Percentiles rank a stretch among this genome's conserved stretches.
These are phyloP conservation scores for Melinaea marsaeus DNA, from an alignment of 2,888 invertebrate species.

Conservation along the genomic window DNA sequence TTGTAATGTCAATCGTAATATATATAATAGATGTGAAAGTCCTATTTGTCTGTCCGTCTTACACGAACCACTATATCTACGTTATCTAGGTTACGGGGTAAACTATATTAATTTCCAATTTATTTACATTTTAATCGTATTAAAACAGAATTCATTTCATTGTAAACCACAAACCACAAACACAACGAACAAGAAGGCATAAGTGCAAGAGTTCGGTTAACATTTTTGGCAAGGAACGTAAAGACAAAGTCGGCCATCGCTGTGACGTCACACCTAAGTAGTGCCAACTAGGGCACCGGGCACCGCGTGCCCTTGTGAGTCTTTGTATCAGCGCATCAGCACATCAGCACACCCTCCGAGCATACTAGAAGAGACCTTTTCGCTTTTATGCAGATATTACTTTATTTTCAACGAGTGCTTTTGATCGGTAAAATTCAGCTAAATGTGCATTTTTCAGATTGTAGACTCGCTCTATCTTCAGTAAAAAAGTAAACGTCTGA, in stretches of 20 bases:
- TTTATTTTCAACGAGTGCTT: background rate
- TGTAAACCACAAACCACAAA: too few species aligned
- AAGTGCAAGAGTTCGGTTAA: background rate
- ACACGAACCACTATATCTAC: too few species aligned
- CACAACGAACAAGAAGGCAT: background rate
- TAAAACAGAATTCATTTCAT: too few species aligned
- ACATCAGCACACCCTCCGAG: slow-evolving; percentile 2
- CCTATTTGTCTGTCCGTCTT: too few species aligned
- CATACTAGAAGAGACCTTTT: background rate
- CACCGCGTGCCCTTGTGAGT: slow-evolving; percentile 23
- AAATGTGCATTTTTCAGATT: too few species aligned
- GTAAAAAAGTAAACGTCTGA: too few species aligned
- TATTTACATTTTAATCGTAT: too few species aligned
- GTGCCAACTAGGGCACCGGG: slow-evolving; percentile 32
- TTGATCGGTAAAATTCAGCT: background rate
- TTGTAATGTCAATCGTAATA: too few species aligned
- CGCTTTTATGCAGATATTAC: background rate
- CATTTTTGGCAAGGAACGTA: slow-evolving; percentile 11
- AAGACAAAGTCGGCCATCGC: slow-evolving; percentile 1
- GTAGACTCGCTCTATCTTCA: too few species aligned
- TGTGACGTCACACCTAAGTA: slow-evolving; percentile 20
- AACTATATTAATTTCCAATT: too few species aligned
- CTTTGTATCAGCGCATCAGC: slow-evolving; percentile 20
- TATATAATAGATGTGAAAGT: too few species aligned
- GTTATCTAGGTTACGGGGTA: too few species aligned